phyloP scores from a whole-genome alignment of 2,113 vertebrate genomes.

The Butorides virescens region DNA sequence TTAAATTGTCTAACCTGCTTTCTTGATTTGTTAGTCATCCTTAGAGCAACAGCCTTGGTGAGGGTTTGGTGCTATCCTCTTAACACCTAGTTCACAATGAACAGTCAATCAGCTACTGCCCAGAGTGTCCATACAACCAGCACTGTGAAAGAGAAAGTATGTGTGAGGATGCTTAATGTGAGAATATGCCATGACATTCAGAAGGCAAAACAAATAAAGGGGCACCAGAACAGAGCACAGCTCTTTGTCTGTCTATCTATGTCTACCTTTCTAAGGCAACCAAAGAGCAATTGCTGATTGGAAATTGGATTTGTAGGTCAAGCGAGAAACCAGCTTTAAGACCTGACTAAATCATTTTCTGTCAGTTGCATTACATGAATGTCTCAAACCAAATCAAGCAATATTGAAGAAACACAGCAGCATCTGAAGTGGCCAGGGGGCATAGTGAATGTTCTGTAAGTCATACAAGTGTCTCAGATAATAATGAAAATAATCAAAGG shows the following conservation, averaged over 20 bases:
- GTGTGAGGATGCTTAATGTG: neutral
- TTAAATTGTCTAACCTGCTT: neutral
- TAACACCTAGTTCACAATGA: neutral
- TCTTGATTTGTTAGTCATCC: neutral
- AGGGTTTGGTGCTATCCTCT: neutral
- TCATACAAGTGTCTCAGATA: neutral
- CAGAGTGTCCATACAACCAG: neutral
- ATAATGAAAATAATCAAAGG: constrained; percentile 10
- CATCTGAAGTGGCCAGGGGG: neutral
- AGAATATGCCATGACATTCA: neutral
- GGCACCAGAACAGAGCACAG: neutral
- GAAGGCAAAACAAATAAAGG: neutral
- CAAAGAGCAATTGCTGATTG: neutral
- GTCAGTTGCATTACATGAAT: neutral
- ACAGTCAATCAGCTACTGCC: neutral
- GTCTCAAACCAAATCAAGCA: neutral
- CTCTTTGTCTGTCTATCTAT: neutral
- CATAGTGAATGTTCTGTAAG: neutral
- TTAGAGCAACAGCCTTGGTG: neutral
- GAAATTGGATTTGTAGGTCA: constrained; percentile 12
- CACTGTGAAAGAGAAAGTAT: neutral
- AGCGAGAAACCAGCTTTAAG: neutral
- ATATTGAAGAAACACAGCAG: neutral
- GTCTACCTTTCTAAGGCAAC: neutral
- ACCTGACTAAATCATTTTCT: neutral